Evolutionary conservation across 1,140 invertebrate genomes (phyloP), one percentile per base, ranked within the genome.

Genomic region (Drosophila truncata): DNA sequence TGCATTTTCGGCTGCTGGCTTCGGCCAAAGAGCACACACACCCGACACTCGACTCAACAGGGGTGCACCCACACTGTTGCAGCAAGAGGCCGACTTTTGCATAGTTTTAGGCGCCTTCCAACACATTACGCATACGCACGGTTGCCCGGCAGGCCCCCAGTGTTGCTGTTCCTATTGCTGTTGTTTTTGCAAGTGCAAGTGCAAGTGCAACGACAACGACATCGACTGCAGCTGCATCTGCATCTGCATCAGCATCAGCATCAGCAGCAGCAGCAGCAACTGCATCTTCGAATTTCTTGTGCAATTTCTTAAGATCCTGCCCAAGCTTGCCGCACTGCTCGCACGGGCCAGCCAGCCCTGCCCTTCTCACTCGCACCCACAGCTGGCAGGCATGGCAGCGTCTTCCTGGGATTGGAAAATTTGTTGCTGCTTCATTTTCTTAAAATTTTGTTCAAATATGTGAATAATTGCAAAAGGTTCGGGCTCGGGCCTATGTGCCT

Each of bases 401-500:
- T 82, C 79, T 86, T 66, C 61, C 62, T 65, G 54, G 73, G 70
- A 88, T 67, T 67, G 59, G 66, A 78, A 85, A 85, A 85, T 85
- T 86, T 81, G 82, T 85, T 82, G 82, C 74, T 73, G 84, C 84
- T 84, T 86, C 84, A 88, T 88, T 88, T 88, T 88, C 85, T 88
- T 88, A 90, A 90, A 88, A 88, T 88, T 79, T 90, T 88, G 65
- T 85, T 66, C 78, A 88, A 90, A 88, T 88, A 88, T 88, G 67
- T 88, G 80, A 87, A 78, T 83, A 86, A 86, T 86, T 86, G 82
- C 79, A 65, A 70, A 71, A 80, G 80, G 67, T 82, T 71, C 57
- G 52, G 65, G 44, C 31, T 42, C 41, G 29, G 50, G 73, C 63
- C 69, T 77, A 84, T 82, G 80, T 87, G 70, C 61, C 72, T 60